These are phyloP conservation scores for Laterallus jamaicensis DNA, from an alignment of 2,113 vertebrate genomes.

Conservation along the genomic window DNA sequence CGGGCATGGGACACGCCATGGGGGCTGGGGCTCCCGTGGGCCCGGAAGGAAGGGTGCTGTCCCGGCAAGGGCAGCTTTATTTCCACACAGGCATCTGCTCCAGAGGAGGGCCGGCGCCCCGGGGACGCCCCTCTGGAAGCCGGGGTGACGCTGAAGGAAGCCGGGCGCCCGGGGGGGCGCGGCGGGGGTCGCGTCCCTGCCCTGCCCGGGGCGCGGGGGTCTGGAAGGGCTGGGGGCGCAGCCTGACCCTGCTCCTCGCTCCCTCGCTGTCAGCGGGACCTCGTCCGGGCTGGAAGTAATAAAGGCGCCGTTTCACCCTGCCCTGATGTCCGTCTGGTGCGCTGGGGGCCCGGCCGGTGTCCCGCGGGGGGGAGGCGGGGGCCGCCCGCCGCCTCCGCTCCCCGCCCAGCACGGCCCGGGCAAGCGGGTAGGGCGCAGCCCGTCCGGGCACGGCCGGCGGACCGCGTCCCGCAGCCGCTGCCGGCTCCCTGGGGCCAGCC, in stretches of 20 bases:
- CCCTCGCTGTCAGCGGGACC: not conserved
- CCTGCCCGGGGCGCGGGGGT: too few species aligned
- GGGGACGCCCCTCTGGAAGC: not conserved
- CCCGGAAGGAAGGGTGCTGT: not conserved
- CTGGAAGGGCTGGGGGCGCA: not conserved
- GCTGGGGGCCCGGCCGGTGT: not conserved
- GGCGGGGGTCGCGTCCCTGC: not conserved
- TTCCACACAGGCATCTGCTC: not conserved
- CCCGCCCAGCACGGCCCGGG: not conserved
- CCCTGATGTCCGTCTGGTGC: not conserved
- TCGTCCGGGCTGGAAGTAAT: not conserved
- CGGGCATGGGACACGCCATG: rapidly evolving
- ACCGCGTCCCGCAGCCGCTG: not conserved
- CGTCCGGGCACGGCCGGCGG: not conserved
- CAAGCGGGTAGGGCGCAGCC: not conserved
- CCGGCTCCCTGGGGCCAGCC: not conserved
- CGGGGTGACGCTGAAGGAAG: not conserved
- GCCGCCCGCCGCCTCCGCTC: too few species aligned
- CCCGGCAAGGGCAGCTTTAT: not conserved
- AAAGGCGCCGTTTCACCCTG: not conserved
- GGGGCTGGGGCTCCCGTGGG: not conserved
- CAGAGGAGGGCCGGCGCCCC: not conserved
- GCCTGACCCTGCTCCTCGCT: not conserved
- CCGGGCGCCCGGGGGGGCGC: too few species aligned
- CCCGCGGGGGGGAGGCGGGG: too few species aligned